phyloP scores from a whole-genome alignment of 2,797 vertebrate genomes.

The Fistularia commersonii region DNA sequence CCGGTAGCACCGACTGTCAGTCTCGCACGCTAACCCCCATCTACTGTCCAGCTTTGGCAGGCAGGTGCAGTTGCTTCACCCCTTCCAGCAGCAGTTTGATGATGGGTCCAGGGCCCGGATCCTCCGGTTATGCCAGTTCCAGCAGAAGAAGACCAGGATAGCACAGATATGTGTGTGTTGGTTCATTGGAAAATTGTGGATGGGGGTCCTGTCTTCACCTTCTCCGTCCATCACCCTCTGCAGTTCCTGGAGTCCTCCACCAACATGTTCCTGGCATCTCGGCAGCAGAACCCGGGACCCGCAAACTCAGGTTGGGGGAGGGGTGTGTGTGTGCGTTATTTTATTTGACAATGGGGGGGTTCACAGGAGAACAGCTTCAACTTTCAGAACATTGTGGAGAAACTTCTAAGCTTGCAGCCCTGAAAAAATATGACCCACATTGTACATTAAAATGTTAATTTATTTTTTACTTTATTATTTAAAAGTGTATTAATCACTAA shows the following conservation, averaged over 20 bases:
- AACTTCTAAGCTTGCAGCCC: too few relatives aligned
- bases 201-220: too few relatives aligned
- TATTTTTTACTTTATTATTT: too few relatives aligned
- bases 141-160: slow-evolving; percentile 97
- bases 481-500: too few relatives aligned
- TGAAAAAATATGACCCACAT: too few relatives aligned
- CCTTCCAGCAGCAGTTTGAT: slow-evolving; percentile 92
- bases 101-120: slow-evolving; percentile 89
- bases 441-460: too few relatives aligned
- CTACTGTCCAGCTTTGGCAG: slow-evolving; percentile 86
- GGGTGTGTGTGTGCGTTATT: too few relatives aligned
- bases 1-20: too few relatives aligned
- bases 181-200: not conserved
- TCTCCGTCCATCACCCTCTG: slow-evolving; percentile 12
- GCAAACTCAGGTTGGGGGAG: slow-evolving; percentile 75
- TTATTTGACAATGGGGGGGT: too few relatives aligned
- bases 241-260: slow-evolving; percentile 92
- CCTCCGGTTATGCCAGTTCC: slow-evolving; percentile 90
- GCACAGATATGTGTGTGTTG: slow-evolving; percentile 80
- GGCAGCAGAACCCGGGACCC: slow-evolving; percentile 77
- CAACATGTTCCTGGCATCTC: slow-evolving; percentile 86
- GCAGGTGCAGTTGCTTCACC: slow-evolving; percentile 89
- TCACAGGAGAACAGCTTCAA: too few relatives aligned
- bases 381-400: too few relatives aligned
- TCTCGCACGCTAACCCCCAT: too few relatives aligned